Evolutionary conservation across 2,797 vertebrate species (phyloP).

Genomic region (Sternotherus odoratus): DNA sequence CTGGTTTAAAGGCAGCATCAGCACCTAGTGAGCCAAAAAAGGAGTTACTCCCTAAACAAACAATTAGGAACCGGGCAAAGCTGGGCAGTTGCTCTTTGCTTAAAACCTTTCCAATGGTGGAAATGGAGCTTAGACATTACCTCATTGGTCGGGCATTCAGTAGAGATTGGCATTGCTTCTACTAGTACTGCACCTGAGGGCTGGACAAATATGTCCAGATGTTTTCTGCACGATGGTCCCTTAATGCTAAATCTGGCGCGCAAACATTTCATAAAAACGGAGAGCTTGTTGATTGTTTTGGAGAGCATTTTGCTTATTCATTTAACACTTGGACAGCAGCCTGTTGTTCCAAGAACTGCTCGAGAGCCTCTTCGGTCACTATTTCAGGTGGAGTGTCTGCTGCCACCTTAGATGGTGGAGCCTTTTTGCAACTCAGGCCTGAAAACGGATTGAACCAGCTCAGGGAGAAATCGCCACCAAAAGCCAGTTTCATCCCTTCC

Average conservation of each 20-base stretch:
- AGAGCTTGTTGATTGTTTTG: background rate
- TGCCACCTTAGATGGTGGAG: background rate
- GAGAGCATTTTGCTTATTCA: slow-evolving; percentile 33
- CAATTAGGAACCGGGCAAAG: background rate
- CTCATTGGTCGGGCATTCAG: background rate
- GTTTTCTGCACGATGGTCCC: background rate
- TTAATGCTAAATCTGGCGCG: background rate
- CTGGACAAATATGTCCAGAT: background rate
- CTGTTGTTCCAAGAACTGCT: slow-evolving; percentile 59
- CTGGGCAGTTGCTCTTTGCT: background rate
- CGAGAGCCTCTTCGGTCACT: slow-evolving; percentile 68
- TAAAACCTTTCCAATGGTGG: background rate
- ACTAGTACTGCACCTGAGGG: background rate
- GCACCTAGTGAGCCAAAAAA: background rate
- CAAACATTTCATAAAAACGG: background rate
- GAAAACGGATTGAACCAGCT: slow-evolving; percentile 93
- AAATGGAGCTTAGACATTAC: background rate
- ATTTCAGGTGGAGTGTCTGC: slow-evolving; percentile 35
- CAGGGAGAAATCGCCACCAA: slow-evolving; percentile 87
- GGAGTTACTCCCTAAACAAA: background rate
- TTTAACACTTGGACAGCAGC: slow-evolving; percentile 44
- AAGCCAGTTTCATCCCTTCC: slow-evolving; percentile 86
- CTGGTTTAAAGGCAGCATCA: background rate
- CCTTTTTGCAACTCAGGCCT: slow-evolving; percentile 78
- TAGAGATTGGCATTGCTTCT: slow-evolving; percentile 40